A percentile compares a stretch with the other conserved stretches of the same genome.
Evolutionary conservation across 2,888 invertebrate species (phyloP).

Genomic region (Megalurothrips usitatus): DNA sequence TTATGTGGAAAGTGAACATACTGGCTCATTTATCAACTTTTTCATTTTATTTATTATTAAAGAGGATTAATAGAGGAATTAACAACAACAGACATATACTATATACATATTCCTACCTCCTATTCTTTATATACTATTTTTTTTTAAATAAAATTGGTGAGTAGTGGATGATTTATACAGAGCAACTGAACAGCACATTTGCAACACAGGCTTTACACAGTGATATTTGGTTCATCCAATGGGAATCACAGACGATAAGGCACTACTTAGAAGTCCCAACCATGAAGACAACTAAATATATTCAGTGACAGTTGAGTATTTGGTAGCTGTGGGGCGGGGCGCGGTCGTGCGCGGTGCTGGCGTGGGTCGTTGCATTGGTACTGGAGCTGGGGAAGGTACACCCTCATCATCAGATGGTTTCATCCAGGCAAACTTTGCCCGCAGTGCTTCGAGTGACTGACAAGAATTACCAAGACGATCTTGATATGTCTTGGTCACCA

Average conservation of each 20-base stretch:
- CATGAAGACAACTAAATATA: background rate
- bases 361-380: background rate
- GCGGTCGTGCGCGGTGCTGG: background rate
- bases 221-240: background rate
- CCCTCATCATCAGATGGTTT: background rate
- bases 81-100: background rate
- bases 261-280: background rate
- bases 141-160: background rate
- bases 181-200: too few species aligned
- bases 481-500: constrained; percentile 4
- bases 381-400: background rate
- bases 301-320: background rate
- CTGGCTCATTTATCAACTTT: too few species aligned
- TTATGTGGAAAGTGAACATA: too few species aligned
- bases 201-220: background rate
- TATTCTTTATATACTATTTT: background rate
- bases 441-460: background rate
- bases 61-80: background rate
- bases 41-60: too few species aligned
- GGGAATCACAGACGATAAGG: background rate
- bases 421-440: background rate
- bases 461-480: background rate
- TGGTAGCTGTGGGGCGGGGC: background rate
- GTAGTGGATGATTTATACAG: background rate
- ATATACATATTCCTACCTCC: background rate